A percentile compares a stretch with the other conserved stretches of the same genome.
Conservation (phyloP, 2,797 vertebrate species). For the Prunella strophiata region DNA sequence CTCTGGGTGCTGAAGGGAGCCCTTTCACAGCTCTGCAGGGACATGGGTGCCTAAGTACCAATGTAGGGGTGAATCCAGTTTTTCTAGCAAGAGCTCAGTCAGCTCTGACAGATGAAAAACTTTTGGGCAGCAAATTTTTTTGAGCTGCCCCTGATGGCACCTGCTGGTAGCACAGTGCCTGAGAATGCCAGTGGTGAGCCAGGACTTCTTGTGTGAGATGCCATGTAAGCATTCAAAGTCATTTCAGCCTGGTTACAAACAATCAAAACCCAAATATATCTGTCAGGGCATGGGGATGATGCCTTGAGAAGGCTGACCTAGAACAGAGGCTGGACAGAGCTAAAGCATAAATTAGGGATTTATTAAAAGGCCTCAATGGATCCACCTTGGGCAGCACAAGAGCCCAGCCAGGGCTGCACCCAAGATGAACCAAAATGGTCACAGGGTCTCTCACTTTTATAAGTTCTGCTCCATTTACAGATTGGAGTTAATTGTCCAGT, state of each 20-base stretch:
- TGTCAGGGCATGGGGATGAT: background rate
- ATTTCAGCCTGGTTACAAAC: background rate
- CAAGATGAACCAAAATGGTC: background rate
- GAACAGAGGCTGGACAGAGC: background rate
- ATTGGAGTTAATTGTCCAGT: background rate
- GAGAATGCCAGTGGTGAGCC: background rate
- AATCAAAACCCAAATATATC: background rate
- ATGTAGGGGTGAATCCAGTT: fast-evolving
- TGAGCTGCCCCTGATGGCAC: background rate
- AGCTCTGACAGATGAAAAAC: background rate
- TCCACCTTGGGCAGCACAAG: background rate
- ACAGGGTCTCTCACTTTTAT: fast-evolving
- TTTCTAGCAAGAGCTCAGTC: background rate
- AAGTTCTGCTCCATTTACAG: background rate
- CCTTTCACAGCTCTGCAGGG: background rate
- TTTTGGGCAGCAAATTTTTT: background rate
- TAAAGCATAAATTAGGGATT: background rate
- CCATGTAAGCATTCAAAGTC: background rate
- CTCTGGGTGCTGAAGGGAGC: background rate
- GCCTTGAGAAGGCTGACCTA: background rate
- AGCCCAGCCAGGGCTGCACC: background rate
- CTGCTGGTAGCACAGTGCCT: background rate
- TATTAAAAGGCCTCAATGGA: background rate
- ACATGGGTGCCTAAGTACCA: background rate
- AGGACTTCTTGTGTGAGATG: background rate